Evolutionary conservation across 2,888 invertebrate genomes (phyloP).

Genomic region (Molorchus minor): DNA sequence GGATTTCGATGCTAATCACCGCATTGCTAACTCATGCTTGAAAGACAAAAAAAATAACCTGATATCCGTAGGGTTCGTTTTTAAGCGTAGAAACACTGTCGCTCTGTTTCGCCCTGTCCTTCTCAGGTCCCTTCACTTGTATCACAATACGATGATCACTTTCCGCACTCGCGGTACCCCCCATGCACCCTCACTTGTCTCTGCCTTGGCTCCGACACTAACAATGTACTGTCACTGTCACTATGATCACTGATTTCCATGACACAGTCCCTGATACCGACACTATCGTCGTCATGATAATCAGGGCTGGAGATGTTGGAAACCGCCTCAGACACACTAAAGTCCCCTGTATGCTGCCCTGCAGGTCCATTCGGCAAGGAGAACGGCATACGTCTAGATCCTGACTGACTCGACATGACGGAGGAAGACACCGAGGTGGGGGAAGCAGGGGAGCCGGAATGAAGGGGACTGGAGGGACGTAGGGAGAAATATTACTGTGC

Average conservation of each 20-base stretch:
- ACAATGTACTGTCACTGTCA: slow-evolving; percentile 88
- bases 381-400: slow-evolving; percentile 69
- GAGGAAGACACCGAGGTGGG: slow-evolving; percentile 90
- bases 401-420: slow-evolving; percentile 82
- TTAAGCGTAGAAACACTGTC: slow-evolving; percentile 38
- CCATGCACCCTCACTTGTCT: slow-evolving; percentile 41
- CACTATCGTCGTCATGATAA: slow-evolving; percentile 86
- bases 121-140: slow-evolving; percentile 75
- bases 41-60: too few relatives aligned
- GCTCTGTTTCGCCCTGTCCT: slow-evolving; percentile 56
- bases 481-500: slow-evolving; percentile 75
- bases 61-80: slow-evolving; percentile 37
- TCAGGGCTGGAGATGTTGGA: slow-evolving; percentile 91
- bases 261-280: slow-evolving; percentile 82
- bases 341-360: slow-evolving; percentile 63
- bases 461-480: slow-evolving; percentile 81
- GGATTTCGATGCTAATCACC: too few relatives aligned
- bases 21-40: too few relatives aligned
- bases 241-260: slow-evolving; percentile 90
- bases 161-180: slow-evolving; percentile 51
- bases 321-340: slow-evolving; percentile 85
- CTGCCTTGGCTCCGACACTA: slow-evolving; percentile 80
- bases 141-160: slow-evolving; percentile 86
- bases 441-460: slow-evolving; percentile 73
- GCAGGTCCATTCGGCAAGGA: slow-evolving; percentile 60